A percentile compares a stretch with the other conserved stretches of the same genome.
These are phyloP conservation scores for Marasmarcha lunaedactyla DNA, from an alignment of 2,888 invertebrate species.

Conservation along the genomic window DNA sequence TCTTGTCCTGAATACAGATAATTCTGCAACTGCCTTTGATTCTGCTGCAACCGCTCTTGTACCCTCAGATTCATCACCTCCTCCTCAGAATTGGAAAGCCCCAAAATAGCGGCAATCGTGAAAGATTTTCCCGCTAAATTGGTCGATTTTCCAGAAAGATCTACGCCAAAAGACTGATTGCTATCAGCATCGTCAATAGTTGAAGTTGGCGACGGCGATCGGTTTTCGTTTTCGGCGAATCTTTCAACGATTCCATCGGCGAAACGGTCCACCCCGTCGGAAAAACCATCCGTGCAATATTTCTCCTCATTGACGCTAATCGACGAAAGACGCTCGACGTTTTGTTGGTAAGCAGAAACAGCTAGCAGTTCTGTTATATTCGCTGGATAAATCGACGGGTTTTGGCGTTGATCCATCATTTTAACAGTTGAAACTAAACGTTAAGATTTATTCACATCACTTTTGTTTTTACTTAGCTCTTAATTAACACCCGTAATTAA, in stretches of 20 bases:
- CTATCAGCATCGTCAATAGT: conserved; percentile 49
- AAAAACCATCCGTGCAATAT: conserved; percentile 27
- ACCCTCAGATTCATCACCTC: conserved; percentile 69
- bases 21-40: conserved; percentile 48
- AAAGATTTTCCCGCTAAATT: conserved; percentile 77
- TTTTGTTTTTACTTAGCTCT: not conserved
- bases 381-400: conserved; percentile 34
- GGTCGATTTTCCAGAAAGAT: conserved; percentile 51
- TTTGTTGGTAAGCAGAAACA: conserved; percentile 41
- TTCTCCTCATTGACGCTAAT: conserved; percentile 22
- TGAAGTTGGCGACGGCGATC: conserved; percentile 44
- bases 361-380: conserved; percentile 46
- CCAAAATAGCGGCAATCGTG: conserved; percentile 90
- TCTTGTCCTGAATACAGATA: conserved; percentile 55
- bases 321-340: conserved; percentile 25
- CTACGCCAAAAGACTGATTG: conserved; percentile 52
- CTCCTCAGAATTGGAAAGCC: conserved; percentile 71
- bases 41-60: conserved; percentile 55
- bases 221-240: conserved; percentile 29
- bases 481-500: not conserved
- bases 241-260: conserved; percentile 26
- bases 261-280: conserved; percentile 24
- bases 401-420: conserved; percentile 52
- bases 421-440: conserved; percentile 11
- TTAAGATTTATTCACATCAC: too few relatives aligned